These are phyloP conservation scores for Excalfactoria chinensis DNA, from an alignment of 2,113 vertebrate species.

Conservation along the genomic window DNA sequence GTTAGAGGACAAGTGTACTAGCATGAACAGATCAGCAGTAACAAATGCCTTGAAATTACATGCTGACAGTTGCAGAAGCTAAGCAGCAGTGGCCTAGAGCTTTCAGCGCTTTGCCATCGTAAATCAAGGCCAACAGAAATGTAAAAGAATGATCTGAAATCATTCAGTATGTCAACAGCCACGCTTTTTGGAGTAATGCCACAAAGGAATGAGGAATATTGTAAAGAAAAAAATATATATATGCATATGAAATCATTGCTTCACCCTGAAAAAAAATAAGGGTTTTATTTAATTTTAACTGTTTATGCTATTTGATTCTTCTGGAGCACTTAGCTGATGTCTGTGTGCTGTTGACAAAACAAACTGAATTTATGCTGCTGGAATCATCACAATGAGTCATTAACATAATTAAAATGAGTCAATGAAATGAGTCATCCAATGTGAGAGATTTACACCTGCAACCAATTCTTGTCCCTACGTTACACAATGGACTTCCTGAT, in stretches of 20 bases:
- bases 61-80: background rate
- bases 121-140: background rate
- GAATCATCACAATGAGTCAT: conserved; percentile 63
- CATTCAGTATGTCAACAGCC: background rate
- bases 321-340: background rate
- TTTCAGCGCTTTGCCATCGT: background rate
- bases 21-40: background rate
- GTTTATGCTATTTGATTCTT: conserved; percentile 29
- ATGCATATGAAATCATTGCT: conserved; percentile 1
- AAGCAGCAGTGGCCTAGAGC: background rate
- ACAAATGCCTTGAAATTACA: background rate
- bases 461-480: background rate
- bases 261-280: background rate
- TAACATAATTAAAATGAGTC: conserved; percentile 68
- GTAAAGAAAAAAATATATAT: background rate
- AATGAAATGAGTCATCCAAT: conserved; percentile 61
- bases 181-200: background rate
- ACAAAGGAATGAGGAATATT: background rate
- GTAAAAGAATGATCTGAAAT: background rate
- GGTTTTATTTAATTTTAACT: conserved; percentile 21
- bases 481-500: conserved; percentile 20
- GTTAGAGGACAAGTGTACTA: rapidly evolving
- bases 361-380: conserved; percentile 47
- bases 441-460: background rate
- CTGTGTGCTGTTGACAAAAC: conserved; percentile 45